Evolutionary conservation across 1,140 invertebrate species (phyloP), one percentile per base, ranked within the genome.

Genomic region (Pemphigus obesinymphae): DNA sequence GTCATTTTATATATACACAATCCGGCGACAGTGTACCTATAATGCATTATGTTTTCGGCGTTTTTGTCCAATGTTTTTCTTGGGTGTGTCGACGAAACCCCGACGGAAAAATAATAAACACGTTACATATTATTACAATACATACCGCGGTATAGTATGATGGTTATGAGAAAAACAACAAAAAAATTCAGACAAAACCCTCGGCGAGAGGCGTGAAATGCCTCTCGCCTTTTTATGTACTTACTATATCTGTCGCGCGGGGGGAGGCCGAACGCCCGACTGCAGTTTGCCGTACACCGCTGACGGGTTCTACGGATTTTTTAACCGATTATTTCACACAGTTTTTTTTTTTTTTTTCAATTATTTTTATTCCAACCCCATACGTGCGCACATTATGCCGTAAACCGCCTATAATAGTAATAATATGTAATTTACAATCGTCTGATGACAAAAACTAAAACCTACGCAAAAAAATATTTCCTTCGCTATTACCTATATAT

Each of bases 1-100:
- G n/a, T n/a, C n/a, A n/a, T n/a, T n/a, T n/a, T 26, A 26, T 29
- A 70, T 15, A 66, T 29, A 61, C 8, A 43, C 37, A 40, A n/a
- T 68, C 34, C 34, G n/a, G 11, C 37, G 20, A 20, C 50, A 53
- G 0, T 20, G 2, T 68, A 37, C n/a, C n/a, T n/a, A 53, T 53
- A 7, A 23, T 20, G 17, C 23, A 40, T 68, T 43, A 15, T 23
- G 37, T 23, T 2, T 37, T 26, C 17, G 61, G n/a, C 31, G n/a
- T 70, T 68, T 68, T 37, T 68, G 34, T 70, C 45, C 68, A 7
- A 29, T 70, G 68, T 70, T 70, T 70, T 70, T 70, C 68, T 70
- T 17, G 68, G 68, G 68, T 17, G 68, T 70, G 66, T 70, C 66
- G 37, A 5, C 13, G 6, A 26, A 45, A 45, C 23, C 68, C 23